Percentiles rank a stretch among this genome's conserved stretches.
Conservation (phyloP, 2,888 invertebrate species). For the Baronia brevicornis region DNA sequence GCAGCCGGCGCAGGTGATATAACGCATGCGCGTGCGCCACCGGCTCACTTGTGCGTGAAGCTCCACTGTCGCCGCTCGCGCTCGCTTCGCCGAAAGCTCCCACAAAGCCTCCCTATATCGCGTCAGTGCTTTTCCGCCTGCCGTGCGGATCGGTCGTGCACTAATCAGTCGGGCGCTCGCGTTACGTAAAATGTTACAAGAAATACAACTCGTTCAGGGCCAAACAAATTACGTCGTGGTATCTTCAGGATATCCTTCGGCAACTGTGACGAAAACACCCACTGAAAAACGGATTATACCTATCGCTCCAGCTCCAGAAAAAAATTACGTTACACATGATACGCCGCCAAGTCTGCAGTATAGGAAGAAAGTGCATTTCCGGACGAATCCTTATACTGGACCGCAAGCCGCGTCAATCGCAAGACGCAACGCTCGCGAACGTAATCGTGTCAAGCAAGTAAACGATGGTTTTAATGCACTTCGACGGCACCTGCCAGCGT, state of each 20-base stretch:
- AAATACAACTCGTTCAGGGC: constrained; percentile 70
- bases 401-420: constrained; percentile 91
- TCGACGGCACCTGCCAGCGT: constrained; percentile 89
- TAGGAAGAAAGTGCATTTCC: constrained; percentile 84
- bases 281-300: constrained; percentile 72
- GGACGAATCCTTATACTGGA: constrained; percentile 76
- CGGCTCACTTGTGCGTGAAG: constrained; percentile 69
- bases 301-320: constrained; percentile 76
- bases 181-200: constrained; percentile 68
- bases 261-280: constrained; percentile 62
- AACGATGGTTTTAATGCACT: constrained; percentile 94
- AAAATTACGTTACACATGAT: constrained; percentile 69
- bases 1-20: constrained; percentile 76
- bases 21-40: constrained; percentile 70
- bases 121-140: constrained; percentile 50
- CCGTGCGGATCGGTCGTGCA: constrained; percentile 46
- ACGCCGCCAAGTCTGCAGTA: constrained; percentile 77
- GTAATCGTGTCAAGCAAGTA: constrained; percentile 96
- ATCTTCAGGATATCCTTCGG: constrained; percentile 67
- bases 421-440: constrained; percentile 93
- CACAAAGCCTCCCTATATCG: constrained; percentile 30
- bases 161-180: constrained; percentile 33
- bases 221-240: constrained; percentile 79
- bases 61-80: constrained; percentile 56
- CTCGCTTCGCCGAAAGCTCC: constrained; percentile 36